Evolutionary conservation across 2,797 vertebrate genomes (phyloP).

Genomic region (Scolopax rusticola): DNA sequence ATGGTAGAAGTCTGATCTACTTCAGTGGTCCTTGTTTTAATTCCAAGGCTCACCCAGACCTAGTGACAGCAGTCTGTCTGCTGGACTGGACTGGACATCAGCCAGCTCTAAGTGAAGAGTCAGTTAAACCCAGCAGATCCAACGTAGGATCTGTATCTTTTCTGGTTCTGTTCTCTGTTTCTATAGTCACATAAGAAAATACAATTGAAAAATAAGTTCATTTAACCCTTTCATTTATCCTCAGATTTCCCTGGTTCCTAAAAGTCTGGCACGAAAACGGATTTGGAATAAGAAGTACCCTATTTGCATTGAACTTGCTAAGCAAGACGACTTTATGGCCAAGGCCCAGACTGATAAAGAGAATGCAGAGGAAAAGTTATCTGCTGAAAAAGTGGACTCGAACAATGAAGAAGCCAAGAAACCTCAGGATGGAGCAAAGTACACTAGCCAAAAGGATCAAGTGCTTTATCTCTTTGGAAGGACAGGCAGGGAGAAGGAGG

Average conservation of each 20-base stretch:
- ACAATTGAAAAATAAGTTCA: background rate
- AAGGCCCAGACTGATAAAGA: constrained; percentile 87
- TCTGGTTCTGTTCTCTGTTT: background rate
- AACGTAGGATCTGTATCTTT: background rate
- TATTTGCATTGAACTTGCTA: constrained; percentile 91
- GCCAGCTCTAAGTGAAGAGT: background rate
- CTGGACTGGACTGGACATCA: background rate
- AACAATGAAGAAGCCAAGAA: constrained; percentile 78
- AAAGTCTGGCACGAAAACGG: constrained; percentile 91
- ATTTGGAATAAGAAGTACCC: constrained; percentile 99
- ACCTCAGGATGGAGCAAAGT: constrained; percentile 70
- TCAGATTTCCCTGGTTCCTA: constrained; percentile 91
- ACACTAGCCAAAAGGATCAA: constrained; percentile 79
- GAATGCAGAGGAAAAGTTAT: constrained; percentile 74
- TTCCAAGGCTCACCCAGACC: background rate
- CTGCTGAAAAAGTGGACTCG: constrained; percentile 69
- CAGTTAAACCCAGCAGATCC: background rate
- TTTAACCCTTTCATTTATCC: background rate
- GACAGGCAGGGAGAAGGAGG: constrained; percentile 96
- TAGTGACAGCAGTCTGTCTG: background rate
- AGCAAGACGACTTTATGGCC: constrained; percentile 94
- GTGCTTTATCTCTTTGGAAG: constrained; percentile 94
- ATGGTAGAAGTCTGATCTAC: background rate
- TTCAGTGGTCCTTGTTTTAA: background rate
- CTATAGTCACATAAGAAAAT: background rate